Evolutionary conservation across 1,140 invertebrate species (phyloP).

Genomic region (Ceratina japonica): DNA sequence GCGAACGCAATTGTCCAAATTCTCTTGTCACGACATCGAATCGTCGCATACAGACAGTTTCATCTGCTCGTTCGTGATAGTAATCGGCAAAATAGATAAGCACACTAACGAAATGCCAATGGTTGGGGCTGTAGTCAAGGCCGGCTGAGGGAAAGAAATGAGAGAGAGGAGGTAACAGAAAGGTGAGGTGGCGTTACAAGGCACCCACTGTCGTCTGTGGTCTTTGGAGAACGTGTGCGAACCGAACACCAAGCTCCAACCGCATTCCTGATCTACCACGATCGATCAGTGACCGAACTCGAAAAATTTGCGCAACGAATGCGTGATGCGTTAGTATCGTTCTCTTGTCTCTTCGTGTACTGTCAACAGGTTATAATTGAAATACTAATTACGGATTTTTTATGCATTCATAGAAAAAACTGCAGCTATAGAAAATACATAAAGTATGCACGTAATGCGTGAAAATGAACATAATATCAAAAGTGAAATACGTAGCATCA

Average conservation of each 20-base stretch:
- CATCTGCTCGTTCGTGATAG: not conserved
- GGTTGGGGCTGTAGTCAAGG: constrained; percentile 70
- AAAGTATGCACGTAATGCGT: no score
- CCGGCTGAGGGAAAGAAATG: constrained; percentile 48
- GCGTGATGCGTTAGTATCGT: not conserved
- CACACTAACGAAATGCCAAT: constrained; percentile 74
- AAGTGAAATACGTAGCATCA: no score
- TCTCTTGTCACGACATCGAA: not conserved
- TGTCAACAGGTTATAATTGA: no score
- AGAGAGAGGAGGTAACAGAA: constrained; percentile 30
- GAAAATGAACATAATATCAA: no score
- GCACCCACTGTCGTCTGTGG: constrained; percentile 18
- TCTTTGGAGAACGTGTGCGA: constrained; percentile 41
- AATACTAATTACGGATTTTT: no score
- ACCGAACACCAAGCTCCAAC: constrained; percentile 38
- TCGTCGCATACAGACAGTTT: not conserved
- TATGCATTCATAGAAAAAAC: no score
- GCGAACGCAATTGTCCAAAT: constrained; percentile 8
- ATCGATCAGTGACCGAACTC: constrained; percentile 5
- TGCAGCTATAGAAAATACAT: no score
- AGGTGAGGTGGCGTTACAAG: constrained; percentile 60
- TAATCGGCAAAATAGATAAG: constrained; percentile 56
- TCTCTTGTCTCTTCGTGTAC: not conserved
- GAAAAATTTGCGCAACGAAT: constrained; percentile 1
- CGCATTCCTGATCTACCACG: constrained; percentile 64